These are phyloP conservation scores for Hormaphis cornu DNA, from an alignment of 1,140 invertebrate genomes.

Conservation along the genomic window DNA sequence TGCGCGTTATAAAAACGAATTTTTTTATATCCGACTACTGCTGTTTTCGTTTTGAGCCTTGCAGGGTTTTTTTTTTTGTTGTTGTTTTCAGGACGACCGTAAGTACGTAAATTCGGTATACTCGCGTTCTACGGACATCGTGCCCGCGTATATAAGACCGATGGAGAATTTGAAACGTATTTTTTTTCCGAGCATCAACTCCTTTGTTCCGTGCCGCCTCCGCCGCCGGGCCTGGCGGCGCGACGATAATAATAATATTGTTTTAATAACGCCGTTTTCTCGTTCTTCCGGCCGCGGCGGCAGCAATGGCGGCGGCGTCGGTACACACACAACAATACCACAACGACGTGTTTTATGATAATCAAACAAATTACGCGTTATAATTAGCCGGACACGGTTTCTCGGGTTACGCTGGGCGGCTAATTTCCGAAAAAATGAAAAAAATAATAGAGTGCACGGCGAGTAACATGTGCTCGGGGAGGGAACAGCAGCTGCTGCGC, in stretches of 20 bases:
- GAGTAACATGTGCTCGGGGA: background rate
- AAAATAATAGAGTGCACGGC: too few relatives aligned
- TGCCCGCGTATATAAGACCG: too few relatives aligned
- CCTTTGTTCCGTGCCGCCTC: slow-evolving; percentile 11
- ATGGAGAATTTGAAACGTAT: too few relatives aligned
- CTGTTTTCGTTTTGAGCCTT: too few relatives aligned
- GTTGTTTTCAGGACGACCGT: too few relatives aligned
- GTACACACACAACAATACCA: too few relatives aligned
- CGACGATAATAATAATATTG: background rate
- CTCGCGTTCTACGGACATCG: too few relatives aligned
- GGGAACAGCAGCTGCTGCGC: background rate
- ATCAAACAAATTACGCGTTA: slow-evolving; percentile 30
- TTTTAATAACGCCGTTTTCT: slow-evolving; percentile 25
- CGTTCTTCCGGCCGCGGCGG: slow-evolving; percentile 2
- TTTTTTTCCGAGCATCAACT: background rate
- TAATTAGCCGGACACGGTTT: slow-evolving; percentile 29
- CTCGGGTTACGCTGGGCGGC: slow-evolving; percentile 7
- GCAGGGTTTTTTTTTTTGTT: too few relatives aligned
- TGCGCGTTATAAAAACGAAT: too few relatives aligned
- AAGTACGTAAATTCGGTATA: too few relatives aligned
- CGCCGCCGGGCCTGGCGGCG: background rate
- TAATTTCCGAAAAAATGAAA: slow-evolving; percentile 14
- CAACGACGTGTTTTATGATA: slow-evolving; percentile 26
- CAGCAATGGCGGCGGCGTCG: background rate
- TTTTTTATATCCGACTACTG: too few relatives aligned